These are phyloP conservation scores for Butorides virescens DNA, from an alignment of 2,113 vertebrate genomes.

Conservation along the genomic window DNA sequence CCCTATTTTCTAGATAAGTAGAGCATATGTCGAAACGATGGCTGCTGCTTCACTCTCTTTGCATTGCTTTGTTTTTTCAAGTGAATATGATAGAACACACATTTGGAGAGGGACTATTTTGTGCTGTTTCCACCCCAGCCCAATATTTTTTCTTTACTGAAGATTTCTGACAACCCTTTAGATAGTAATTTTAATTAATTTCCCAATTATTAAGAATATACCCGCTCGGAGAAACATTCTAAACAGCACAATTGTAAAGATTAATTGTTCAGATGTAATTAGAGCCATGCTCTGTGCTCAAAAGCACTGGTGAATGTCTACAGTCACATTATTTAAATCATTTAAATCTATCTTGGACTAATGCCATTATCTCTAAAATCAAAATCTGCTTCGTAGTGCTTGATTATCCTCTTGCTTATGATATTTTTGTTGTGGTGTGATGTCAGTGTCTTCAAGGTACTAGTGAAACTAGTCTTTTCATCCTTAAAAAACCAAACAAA, in stretches of 20 bases:
- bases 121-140: background rate
- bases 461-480: background rate
- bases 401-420: background rate
- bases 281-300: background rate
- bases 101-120: background rate
- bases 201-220: slow-evolving; percentile 1
- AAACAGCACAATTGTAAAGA: slow-evolving; percentile 1
- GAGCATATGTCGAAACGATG: background rate
- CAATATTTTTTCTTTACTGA: background rate
- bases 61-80: background rate
- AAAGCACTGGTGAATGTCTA: background rate
- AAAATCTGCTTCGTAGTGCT: background rate
- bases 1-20: background rate
- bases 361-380: background rate
- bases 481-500: background rate
- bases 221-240: background rate
- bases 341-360: background rate
- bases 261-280: slow-evolving; percentile 40
- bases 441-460: background rate
- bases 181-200: slow-evolving; percentile 11
- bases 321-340: background rate
- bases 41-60: background rate
- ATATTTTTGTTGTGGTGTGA: background rate
- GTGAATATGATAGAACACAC: background rate
- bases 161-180: background rate